Evolutionary conservation across 2,797 vertebrate species (phyloP).

Genomic region (Heliangelus exortis): DNA sequence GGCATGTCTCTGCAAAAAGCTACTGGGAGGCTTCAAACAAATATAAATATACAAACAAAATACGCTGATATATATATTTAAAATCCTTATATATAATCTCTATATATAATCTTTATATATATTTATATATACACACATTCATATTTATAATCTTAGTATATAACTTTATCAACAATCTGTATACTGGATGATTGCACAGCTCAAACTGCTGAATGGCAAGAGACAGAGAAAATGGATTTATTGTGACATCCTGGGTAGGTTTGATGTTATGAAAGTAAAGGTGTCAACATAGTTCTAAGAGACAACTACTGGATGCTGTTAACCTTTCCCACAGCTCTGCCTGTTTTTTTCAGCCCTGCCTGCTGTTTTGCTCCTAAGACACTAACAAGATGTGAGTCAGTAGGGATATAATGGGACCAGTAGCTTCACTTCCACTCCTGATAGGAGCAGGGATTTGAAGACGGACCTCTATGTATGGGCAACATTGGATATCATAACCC

Average conservation of each 20-base stretch:
- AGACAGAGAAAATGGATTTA: constrained; percentile 16
- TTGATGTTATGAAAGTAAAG: background rate
- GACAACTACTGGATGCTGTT: background rate
- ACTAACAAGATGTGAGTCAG: background rate
- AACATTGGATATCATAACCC: background rate
- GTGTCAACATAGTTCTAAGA: background rate
- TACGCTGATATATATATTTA: no score
- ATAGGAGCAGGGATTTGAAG: background rate
- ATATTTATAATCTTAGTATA: background rate
- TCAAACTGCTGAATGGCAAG: background rate
- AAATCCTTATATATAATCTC: background rate
- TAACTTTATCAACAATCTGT: background rate
- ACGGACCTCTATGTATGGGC: background rate
- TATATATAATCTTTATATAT: background rate
- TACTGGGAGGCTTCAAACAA: background rate
- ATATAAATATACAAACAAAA: background rate
- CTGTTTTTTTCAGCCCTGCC: background rate
- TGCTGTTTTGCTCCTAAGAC: background rate
- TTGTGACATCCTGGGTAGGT: background rate
- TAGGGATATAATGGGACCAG: background rate
- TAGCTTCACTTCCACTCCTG: background rate
- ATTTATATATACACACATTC: background rate
- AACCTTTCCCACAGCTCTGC: constrained; percentile 5
- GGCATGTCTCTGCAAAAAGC: background rate
- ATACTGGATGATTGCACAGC: background rate